These are phyloP conservation scores for Ceratina japonica DNA, from an alignment of 1,140 invertebrate genomes.

Conservation along the genomic window DNA sequence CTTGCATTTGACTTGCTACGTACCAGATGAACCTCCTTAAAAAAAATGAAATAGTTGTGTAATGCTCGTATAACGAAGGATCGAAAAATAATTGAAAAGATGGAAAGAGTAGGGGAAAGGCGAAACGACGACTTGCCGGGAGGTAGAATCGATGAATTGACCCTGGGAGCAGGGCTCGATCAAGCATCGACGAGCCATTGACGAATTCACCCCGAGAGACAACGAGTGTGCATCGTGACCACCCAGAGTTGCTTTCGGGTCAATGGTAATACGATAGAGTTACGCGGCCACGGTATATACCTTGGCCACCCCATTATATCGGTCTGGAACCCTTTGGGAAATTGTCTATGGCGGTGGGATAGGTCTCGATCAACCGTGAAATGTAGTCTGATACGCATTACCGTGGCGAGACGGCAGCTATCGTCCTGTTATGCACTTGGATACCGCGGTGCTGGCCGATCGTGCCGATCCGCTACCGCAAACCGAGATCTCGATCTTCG, in stretches of 20 bases:
- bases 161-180: slow-evolving; percentile 21
- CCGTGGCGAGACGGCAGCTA: slow-evolving; percentile 30
- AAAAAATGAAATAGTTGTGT: too few species aligned
- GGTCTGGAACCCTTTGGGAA: slow-evolving; percentile 72
- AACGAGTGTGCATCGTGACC: slow-evolving; percentile 23
- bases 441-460: slow-evolving; percentile 1
- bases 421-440: slow-evolving; percentile 34
- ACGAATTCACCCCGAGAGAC: slow-evolving; percentile 59
- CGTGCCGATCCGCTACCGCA: not conserved
- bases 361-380: slow-evolving; percentile 72
- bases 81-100: not conserved
- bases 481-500: slow-evolving; percentile 12
- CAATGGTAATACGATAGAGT: slow-evolving; percentile 60
- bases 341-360: slow-evolving; percentile 67
- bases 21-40: too few species aligned
- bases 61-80: too few species aligned
- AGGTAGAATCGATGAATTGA: slow-evolving; percentile 65
- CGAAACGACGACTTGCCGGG: slow-evolving; percentile 61
- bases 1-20: too few species aligned
- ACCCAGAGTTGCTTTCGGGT: slow-evolving; percentile 30
- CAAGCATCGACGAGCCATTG: slow-evolving; percentile 41
- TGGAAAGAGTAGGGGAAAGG: slow-evolving; percentile 38
- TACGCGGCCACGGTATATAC: slow-evolving; percentile 61
- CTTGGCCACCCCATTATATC: slow-evolving; percentile 69
- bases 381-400: slow-evolving; percentile 74